Conservation (phyloP, 2,888 invertebrate species). For the Drosophila neonasuta region DNA sequence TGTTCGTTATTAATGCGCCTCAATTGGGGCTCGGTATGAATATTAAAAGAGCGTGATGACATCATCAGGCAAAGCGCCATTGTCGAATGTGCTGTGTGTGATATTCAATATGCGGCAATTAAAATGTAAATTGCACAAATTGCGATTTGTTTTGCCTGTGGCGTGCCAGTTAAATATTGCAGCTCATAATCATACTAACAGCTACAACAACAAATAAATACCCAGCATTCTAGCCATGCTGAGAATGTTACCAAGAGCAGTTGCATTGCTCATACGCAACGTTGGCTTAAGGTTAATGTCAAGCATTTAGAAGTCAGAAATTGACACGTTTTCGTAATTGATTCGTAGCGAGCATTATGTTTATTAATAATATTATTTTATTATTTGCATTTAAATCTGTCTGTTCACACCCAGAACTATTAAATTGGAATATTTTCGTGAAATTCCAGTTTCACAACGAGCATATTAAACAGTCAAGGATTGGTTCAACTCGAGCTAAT, state of each 20-base stretch:
- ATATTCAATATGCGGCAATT: constrained; percentile 65
- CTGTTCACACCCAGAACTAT: constrained; percentile 48
- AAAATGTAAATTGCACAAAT: constrained; percentile 72
- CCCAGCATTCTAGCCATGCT: constrained; percentile 2
- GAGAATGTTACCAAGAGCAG: constrained; percentile 13
- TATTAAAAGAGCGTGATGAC: constrained; percentile 51
- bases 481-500: constrained; percentile 9
- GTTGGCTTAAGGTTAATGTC: constrained; percentile 66
- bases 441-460: neutral
- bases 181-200: constrained; percentile 38
- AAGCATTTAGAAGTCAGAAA: constrained; percentile 47
- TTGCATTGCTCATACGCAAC: constrained; percentile 62
- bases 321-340: constrained; percentile 65
- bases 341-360: constrained; percentile 41
- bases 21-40: constrained; percentile 32
- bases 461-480: constrained; percentile 10
- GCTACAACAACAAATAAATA: neutral
- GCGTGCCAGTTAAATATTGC: constrained; percentile 56
- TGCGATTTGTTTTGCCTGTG: constrained; percentile 55
- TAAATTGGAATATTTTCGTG: neutral
- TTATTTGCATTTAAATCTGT: constrained; percentile 40
- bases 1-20: constrained; percentile 9
- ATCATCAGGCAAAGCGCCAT: constrained; percentile 55
- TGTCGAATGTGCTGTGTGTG: constrained; percentile 46
- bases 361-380: constrained; percentile 35